Evolutionary conservation across 2,888 invertebrate species (phyloP).

Genomic region (Tuta absoluta): DNA sequence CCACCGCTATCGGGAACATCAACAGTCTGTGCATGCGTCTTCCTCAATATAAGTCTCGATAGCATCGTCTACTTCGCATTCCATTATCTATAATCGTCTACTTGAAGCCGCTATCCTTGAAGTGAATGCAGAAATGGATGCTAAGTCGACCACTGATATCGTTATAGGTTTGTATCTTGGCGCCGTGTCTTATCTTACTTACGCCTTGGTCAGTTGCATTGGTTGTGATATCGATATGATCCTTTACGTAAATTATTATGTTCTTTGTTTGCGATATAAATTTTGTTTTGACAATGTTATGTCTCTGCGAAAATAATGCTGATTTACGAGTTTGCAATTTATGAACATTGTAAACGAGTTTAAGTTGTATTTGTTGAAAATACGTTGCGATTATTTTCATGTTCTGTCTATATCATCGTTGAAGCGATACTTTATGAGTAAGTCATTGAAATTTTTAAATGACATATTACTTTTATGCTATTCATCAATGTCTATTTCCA

Average conservation of each 20-base stretch:
- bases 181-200: constrained; percentile 44
- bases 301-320: background rate
- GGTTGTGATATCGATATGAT: constrained; percentile 23
- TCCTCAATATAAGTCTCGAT: constrained; percentile 45
- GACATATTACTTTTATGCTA: background rate
- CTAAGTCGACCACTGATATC: constrained; percentile 45
- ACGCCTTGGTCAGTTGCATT: constrained; percentile 43
- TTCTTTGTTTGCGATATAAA: background rate
- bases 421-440: background rate
- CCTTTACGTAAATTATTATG: constrained; percentile 17
- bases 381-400: too few relatives aligned
- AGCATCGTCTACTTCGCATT: constrained; percentile 51
- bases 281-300: constrained; percentile 1
- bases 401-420: too few relatives aligned
- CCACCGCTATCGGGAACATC: constrained; percentile 35
- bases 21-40: constrained; percentile 40
- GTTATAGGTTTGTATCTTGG: constrained; percentile 35
- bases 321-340: background rate
- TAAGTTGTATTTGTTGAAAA: too few relatives aligned
- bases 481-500: background rate
- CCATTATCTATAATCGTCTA: constrained; percentile 59
- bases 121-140: constrained; percentile 59
- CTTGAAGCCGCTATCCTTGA: constrained; percentile 48
- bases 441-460: background rate
- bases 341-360: too few relatives aligned